Evolutionary conservation across 2,113 vertebrate species (phyloP).

Genomic region (Lynx canadensis): DNA sequence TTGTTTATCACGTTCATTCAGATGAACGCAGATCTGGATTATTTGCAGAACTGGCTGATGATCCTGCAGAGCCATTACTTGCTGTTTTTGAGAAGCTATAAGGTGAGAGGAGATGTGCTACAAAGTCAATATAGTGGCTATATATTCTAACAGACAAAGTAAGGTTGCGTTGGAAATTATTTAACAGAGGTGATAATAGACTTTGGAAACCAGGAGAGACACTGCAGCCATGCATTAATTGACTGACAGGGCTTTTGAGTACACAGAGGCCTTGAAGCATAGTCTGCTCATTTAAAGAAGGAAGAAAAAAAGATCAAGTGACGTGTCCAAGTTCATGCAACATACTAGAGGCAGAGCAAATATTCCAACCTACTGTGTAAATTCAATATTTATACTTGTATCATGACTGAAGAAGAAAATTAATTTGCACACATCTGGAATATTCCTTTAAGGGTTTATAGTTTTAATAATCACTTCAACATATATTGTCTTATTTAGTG

Average conservation of each 20-base stretch:
- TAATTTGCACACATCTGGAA: background rate
- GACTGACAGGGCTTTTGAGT: background rate
- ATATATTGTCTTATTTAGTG: background rate
- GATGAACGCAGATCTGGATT: background rate
- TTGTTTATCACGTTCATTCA: background rate
- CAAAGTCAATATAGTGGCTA: background rate
- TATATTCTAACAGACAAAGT: background rate
- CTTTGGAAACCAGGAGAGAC: background rate
- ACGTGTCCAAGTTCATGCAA: background rate
- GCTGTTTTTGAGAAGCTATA: background rate
- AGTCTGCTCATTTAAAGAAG: background rate
- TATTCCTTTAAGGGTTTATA: background rate
- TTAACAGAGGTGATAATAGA: background rate
- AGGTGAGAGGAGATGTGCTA: background rate
- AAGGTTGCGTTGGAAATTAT: too few relatives aligned
- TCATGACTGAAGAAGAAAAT: background rate
- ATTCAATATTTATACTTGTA: background rate
- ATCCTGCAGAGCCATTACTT: background rate
- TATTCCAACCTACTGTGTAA: background rate
- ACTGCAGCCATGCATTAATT: background rate
- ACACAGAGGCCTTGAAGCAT: background rate
- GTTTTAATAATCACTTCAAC: background rate
- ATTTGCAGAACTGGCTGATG: background rate
- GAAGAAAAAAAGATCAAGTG: background rate
- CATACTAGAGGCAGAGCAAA: background rate